A percentile compares a stretch with the other conserved stretches of the same genome.
Conservation (phyloP, 2,888 invertebrate species). For the Anodontia alba region DNA sequence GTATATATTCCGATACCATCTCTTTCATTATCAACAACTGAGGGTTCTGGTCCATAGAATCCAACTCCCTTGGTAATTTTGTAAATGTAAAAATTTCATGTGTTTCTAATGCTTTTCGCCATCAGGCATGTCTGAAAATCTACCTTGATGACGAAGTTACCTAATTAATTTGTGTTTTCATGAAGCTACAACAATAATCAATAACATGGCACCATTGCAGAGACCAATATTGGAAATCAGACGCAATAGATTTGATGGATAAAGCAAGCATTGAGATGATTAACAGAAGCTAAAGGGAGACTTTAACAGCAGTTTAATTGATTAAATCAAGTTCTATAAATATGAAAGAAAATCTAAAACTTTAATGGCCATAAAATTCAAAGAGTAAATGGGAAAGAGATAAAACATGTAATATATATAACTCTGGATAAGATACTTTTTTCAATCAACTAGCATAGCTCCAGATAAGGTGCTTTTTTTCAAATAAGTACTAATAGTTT, state of each 20-base stretch:
- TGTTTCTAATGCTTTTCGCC: background rate
- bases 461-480: no score
- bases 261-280: background rate
- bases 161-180: conserved; percentile 41
- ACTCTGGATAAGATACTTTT: no score
- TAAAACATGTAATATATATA: no score
- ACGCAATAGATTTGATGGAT: background rate
- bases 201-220: background rate
- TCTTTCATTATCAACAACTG: background rate
- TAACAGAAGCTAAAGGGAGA: background rate
- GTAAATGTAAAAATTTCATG: background rate
- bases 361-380: no score
- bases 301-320: background rate
- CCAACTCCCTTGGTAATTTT: background rate
- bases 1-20: background rate
- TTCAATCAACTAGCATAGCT: no score
- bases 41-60: background rate
- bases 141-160: conserved; percentile 25
- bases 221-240: conserved; percentile 1
- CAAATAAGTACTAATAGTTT: no score
- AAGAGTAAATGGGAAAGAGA: no score
- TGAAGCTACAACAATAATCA: background rate
- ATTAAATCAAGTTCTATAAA: no score
- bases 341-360: no score
- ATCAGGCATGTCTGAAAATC: background rate